Base-by-base conservation (phyloP, 2,113 vertebrate species). In the Hydropotes inermis region DNA sequence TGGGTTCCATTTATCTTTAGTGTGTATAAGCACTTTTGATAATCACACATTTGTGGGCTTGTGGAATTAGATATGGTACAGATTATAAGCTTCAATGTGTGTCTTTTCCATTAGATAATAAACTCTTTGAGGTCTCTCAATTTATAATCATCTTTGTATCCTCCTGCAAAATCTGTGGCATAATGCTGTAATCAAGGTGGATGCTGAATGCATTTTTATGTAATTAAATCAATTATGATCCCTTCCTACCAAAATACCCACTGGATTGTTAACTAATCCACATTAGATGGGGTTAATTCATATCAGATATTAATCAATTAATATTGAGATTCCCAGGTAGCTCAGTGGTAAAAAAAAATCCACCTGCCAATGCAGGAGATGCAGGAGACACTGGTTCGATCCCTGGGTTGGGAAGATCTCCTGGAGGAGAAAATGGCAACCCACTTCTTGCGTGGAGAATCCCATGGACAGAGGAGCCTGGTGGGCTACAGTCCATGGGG, bases 281-380 rank as follows among this genome's bases (percentile, higher is more conserved):
- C 76, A 87, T 94, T 43, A 91, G 33, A 87, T 97, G 50, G 50
- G 15, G 33, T 95, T 89, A 60, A 92, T 96, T 64, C 89, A 93
- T 78, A 84, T 78, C 19, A 79, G 11, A 92, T 67, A 91, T n/a
- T 70, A 86, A 74, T 25, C 36, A 74, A 14, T 74, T 74, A 74
- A 74, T 43, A 74, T 43, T 74, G 70, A 43, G 70, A 12, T 74
- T 74, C 36, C 11, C 36, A 39, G 70, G 70, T 74, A 36, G 70
- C 12, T 39, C 21, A 74, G 70, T 74, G 36, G 70, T 25, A 7
- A 74, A 43, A 7, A 74, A 39, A 43, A 74, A 74, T 43, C 21
- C 70, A 43, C 70, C 70, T 74, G 36, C 36, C 70, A 39, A 3
- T 25, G 70, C 11, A 43, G 70, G 70, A 74, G 36, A 74, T 3